A percentile compares a stretch with the other conserved stretches of the same genome.
phyloP scores from a whole-genome alignment of 2,113 vertebrate genomes.

The Holacanthus passer region DNA sequence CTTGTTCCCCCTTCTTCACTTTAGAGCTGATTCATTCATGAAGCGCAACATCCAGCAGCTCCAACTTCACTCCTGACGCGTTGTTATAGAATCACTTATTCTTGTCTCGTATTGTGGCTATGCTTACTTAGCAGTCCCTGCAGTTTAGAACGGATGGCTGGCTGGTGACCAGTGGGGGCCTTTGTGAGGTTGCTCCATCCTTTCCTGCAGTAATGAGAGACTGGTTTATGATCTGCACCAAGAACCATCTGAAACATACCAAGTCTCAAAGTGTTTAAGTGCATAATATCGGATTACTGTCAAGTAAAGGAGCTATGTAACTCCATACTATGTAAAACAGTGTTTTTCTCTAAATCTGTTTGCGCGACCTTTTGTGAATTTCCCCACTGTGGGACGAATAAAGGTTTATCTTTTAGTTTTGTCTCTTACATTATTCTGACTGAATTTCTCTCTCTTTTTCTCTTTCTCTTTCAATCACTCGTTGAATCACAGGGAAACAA shows the following conservation, averaged over 20 bases:
- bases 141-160: constrained; percentile 49
- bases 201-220: constrained; percentile 21
- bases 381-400: too few relatives aligned
- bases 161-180: constrained; percentile 22
- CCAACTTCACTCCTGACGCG: constrained; percentile 9
- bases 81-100: constrained; percentile 35
- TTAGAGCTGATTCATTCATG: constrained; percentile 1
- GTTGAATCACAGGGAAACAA: constrained; percentile 91
- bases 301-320: background rate
- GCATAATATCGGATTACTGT: background rate
- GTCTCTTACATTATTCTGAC: background rate
- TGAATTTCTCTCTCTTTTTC: background rate
- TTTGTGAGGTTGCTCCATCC: constrained; percentile 25
- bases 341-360: background rate
- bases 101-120: background rate
- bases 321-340: background rate
- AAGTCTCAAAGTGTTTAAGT: background rate
- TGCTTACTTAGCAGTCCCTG: constrained; percentile 52
- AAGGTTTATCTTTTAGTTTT: background rate
- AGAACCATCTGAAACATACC: background rate
- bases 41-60: background rate
- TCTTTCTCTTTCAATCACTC: background rate
- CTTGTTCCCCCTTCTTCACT: constrained; percentile 5
- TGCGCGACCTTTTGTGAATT: background rate
- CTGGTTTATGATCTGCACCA: constrained; percentile 28